A percentile compares a stretch with the other conserved stretches of the same genome.
Evolutionary conservation across 2,113 vertebrate species (phyloP).

Genomic region (cattle (Bos taurus)): DNA sequence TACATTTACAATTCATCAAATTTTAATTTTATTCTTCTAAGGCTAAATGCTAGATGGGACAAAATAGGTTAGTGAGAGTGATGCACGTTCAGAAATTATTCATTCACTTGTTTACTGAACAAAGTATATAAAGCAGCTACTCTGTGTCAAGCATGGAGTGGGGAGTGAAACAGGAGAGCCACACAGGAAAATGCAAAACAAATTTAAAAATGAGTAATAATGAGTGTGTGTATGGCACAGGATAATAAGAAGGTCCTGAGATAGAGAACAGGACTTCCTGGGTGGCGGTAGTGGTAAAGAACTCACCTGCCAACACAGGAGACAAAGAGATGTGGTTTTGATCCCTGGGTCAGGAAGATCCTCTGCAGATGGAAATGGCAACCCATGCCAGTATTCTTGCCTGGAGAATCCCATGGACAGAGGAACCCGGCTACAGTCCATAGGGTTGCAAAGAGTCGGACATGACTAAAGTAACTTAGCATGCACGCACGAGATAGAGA

Average conservation of each 20-base stretch:
- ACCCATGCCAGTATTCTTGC: neutral
- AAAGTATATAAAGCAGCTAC: neutral
- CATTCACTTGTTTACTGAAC: neutral
- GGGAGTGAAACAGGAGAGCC: neutral
- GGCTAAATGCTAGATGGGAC: neutral
- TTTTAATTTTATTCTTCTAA: neutral
- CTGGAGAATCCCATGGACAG: neutral
- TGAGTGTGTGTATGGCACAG: neutral
- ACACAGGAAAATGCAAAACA: neutral
- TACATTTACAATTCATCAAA: neutral
- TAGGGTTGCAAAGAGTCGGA: neutral
- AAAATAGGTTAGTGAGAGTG: neutral
- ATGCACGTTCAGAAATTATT: neutral
- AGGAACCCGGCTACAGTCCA: neutral
- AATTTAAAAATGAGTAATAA: neutral
- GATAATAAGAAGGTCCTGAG: neutral
- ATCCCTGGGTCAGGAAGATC: neutral
- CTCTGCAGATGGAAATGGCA: neutral
- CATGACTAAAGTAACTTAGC: neutral
- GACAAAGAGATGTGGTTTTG: neutral
- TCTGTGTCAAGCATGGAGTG: neutral
- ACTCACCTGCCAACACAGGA: neutral
- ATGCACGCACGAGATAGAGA: neutral
- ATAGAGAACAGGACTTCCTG: neutral
- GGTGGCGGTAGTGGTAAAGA: neutral